Percentiles rank a stretch among this genome's conserved stretches.
phyloP scores from a whole-genome alignment of 2,797 vertebrate species.

The Stomatorhinus walkeri region DNA sequence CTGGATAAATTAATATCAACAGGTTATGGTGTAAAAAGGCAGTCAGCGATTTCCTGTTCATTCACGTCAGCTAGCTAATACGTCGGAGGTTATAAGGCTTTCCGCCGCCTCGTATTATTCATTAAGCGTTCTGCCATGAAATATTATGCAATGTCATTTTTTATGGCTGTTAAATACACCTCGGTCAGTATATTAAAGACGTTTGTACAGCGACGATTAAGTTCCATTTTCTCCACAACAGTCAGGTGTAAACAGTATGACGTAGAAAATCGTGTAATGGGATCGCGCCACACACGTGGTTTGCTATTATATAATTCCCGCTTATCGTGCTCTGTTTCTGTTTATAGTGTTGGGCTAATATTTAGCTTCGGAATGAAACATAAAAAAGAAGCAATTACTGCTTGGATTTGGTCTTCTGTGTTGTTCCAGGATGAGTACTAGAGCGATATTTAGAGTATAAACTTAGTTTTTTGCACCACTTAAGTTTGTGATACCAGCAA shows the following conservation, averaged over 20 bases:
- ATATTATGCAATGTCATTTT: background rate
- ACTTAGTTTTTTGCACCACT: background rate
- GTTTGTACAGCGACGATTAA: background rate
- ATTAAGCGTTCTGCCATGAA: background rate
- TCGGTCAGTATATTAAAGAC: background rate
- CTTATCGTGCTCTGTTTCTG: background rate
- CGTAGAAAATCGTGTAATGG: conserved; percentile 40
- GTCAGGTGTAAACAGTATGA: conserved; percentile 62
- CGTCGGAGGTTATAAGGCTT: background rate
- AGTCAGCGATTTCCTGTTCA: background rate
- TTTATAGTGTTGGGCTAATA: background rate
- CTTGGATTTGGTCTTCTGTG: background rate
- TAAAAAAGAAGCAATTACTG: background rate
- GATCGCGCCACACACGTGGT: conserved; percentile 44
- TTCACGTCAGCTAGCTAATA: background rate
- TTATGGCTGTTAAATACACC: background rate
- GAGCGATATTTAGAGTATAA: background rate
- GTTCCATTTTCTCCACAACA: background rate
- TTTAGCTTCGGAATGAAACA: background rate
- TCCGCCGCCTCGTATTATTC: background rate
- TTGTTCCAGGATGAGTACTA: background rate
- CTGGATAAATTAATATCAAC: background rate
- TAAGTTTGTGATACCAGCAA: background rate
- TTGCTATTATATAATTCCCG: conserved; percentile 23
- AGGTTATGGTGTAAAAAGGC: background rate